phyloP scores from a whole-genome alignment of 2,113 vertebrate genomes.

The Donacobius atricapilla region DNA sequence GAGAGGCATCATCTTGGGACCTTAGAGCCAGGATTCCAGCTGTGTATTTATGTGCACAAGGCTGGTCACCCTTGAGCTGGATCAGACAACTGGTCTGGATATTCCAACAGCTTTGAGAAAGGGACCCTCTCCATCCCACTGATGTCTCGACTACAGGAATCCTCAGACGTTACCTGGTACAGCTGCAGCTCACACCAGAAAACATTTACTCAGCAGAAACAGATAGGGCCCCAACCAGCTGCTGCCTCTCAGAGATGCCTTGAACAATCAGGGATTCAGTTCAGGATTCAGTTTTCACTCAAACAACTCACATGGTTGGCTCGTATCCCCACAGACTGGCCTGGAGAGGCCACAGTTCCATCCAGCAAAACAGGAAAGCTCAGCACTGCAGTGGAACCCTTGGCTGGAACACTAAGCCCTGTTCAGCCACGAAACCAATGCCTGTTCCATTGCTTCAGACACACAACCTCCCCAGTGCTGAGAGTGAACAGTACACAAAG shows the following conservation, averaged over 20 bases:
- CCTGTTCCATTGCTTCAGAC: neutral
- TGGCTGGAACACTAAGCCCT: neutral
- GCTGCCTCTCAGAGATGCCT: neutral
- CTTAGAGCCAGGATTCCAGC: neutral
- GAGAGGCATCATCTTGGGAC: rapidly evolving
- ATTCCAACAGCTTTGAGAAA: neutral
- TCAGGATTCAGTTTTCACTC: neutral
- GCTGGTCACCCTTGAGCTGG: neutral
- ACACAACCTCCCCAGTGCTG: neutral
- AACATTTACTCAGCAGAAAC: neutral
- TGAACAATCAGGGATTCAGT: neutral
- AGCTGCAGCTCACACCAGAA: neutral
- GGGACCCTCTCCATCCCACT: neutral
- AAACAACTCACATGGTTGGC: rapidly evolving
- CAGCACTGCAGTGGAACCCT: neutral
- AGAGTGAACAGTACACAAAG: rapidly evolving
- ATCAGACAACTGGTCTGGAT: neutral
- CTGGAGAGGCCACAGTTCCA: neutral
- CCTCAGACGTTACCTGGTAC: neutral
- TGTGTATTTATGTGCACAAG: neutral
- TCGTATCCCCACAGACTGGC: rapidly evolving
- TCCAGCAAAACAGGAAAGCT: neutral
- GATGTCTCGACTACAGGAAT: neutral
- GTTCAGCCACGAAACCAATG: neutral
- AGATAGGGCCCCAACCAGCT: neutral